Evolutionary conservation across 1,140 invertebrate genomes (phyloP), one percentile per base, ranked within the genome.

Genomic region (Latrodectus geometricus): DNA sequence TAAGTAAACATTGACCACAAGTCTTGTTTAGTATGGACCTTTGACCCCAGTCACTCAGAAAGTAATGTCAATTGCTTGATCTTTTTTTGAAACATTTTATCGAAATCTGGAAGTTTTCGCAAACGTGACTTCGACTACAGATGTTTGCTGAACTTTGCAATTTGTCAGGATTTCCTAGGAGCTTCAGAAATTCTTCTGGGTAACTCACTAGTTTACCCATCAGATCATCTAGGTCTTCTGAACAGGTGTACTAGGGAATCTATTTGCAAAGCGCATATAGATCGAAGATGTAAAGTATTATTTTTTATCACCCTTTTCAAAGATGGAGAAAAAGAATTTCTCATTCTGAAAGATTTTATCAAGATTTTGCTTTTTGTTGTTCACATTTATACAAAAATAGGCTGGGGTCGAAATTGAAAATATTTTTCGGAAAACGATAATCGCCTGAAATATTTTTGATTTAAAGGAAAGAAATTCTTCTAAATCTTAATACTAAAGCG

Each of bases 1-100:
- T 70, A 77, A 77, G 77, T 61, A 86, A 86, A 86, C 83, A 86
- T 50, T 86, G 83, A 86, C 83, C 83, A 17, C 83, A 77, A 86
- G 83, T 77, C 83, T 86, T 86, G 83, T 86, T 86, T 72, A 77
- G 75, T 50, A 61, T 20, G 9, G 65, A n/a, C 54, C 72, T 66
- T n/a, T 84, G 72, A 75, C 56, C 48, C 35, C 23, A n/a, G 23
- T 4, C 49, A 50, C 21, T 12, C 52, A 76, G 48, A 21, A 84
- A 61, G 54, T 84, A 72, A 84, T 84, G 82, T 84, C 82, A 75
- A 35, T 76, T 54, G 15, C 48, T 50, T 17, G 61, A 54, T n/a
- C n/a, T n/a, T n/a, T n/a, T n/a, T n/a, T n/a, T n/a, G n/a, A n/a
- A n/a, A 76, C 61, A 76, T 76, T 84, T 83, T 49, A 35, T 76